Conservation (phyloP, 53 echinoderm and acorn worm species). For the Luidia sarsii region DNA sequence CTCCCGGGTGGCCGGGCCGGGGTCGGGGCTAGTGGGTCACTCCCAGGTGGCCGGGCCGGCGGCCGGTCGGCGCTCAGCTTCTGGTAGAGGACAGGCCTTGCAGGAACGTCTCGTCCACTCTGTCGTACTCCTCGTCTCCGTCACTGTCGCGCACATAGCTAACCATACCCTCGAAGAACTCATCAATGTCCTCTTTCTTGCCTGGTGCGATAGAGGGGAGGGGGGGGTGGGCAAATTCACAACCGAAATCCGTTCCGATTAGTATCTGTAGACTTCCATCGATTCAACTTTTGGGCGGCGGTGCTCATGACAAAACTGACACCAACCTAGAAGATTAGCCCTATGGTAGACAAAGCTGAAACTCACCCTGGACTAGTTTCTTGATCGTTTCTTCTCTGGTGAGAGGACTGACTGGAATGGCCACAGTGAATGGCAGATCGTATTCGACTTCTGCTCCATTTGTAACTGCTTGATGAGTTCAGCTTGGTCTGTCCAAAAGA, state of each 20-base stretch:
- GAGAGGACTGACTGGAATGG: slow-evolving; percentile 27
- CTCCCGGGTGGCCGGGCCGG: no score
- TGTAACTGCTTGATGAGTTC: not conserved
- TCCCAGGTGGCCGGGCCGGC: not conserved
- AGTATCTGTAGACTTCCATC: no score
- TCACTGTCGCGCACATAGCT: slow-evolving; percentile 28
- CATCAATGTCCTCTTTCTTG: slow-evolving; percentile 33
- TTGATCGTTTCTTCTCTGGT: slow-evolving; percentile 49
- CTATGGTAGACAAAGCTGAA: no score
- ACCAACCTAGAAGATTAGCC: no score
- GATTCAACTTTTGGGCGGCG: no score
- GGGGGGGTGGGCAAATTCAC: no score
- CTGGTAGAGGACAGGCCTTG: not conserved
- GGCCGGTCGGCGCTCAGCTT: not conserved
- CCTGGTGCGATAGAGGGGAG: no score
- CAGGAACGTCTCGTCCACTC: not conserved
- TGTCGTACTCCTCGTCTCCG: slow-evolving; percentile 43
- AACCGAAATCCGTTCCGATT: no score
- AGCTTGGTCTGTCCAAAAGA: slow-evolving; percentile 2
- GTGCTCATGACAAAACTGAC: no score
- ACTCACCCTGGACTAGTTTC: slow-evolving; percentile 44
- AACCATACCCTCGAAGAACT: slow-evolving; percentile 29
- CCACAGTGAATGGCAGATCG: slow-evolving; percentile 29
- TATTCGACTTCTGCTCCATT: not conserved
- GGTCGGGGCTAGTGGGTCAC: no score